Evolutionary conservation across 53 echinoderm and acorn worm species (phyloP).

Genomic region (Patiria pectinifera): DNA sequence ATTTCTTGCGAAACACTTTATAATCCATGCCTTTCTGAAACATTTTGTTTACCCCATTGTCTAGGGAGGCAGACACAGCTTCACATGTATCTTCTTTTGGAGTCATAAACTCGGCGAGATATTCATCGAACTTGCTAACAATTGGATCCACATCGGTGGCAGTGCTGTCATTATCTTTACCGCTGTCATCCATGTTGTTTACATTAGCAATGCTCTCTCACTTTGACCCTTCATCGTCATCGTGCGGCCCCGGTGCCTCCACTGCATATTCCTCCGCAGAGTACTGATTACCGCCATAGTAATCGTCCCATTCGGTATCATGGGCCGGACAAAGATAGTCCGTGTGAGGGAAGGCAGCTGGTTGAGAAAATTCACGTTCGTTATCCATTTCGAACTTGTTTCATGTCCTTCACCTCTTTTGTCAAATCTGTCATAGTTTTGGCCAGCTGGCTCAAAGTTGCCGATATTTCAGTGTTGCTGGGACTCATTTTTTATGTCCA

Average conservation of each 20-base stretch:
- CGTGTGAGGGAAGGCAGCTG: background rate
- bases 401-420: background rate
- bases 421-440: background rate
- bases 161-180: background rate
- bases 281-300: background rate
- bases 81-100: slow-evolving; percentile 13
- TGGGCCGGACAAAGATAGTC: slow-evolving; percentile 1
- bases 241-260: background rate
- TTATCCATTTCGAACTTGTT: background rate
- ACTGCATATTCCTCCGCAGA: background rate
- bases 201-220: background rate
- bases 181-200: slow-evolving; percentile 10
- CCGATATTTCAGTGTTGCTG: background rate
- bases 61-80: background rate
- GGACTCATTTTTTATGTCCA: background rate
- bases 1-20: background rate
- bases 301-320: background rate
- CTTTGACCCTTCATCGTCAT: slow-evolving; percentile 11
- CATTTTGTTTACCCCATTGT: slow-evolving; percentile 30
- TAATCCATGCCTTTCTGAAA: slow-evolving; percentile 18
- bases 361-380: background rate
- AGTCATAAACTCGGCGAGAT: slow-evolving; percentile 5
- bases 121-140: slow-evolving; percentile 21
- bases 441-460: background rate
- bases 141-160: background rate